These are phyloP conservation scores for Drosophila ficusphila DNA, from an alignment of 1,140 invertebrate genomes.

Conservation along the genomic window DNA sequence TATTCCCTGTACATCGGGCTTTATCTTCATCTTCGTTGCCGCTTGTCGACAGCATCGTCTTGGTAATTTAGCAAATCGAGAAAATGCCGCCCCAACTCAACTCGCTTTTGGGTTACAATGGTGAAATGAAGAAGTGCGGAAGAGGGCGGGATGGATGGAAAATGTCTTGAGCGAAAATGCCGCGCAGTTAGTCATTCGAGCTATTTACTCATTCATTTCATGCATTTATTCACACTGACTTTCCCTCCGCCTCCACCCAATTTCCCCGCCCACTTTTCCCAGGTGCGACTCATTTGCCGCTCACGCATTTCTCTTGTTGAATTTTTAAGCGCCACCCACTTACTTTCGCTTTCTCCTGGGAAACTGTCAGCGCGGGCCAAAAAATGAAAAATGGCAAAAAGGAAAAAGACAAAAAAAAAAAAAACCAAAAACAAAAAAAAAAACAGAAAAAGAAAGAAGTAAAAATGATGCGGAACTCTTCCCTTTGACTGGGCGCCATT, in stretches of 20 bases:
- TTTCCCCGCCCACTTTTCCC: slow-evolving; percentile 9
- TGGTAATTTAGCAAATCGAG: slow-evolving; percentile 43
- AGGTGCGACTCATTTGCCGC: slow-evolving; percentile 71
- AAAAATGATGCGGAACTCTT: neutral
- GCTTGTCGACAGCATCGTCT: slow-evolving; percentile 32
- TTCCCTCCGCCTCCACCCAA: neutral
- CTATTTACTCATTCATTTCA: slow-evolving; percentile 80
- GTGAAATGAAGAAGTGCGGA: neutral
- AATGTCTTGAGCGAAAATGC: slow-evolving; percentile 48
- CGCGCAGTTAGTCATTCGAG: slow-evolving; percentile 72
- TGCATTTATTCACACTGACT: slow-evolving; percentile 78
- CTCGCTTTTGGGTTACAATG: slow-evolving; percentile 24
- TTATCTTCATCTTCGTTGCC: slow-evolving; percentile 25
- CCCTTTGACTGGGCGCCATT: slow-evolving; percentile 4
- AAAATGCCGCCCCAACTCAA: slow-evolving; percentile 13
- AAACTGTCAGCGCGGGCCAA: slow-evolving; percentile 54
- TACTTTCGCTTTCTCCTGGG: slow-evolving; percentile 46
- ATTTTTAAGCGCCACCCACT: slow-evolving; percentile 67
- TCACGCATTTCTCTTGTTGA: slow-evolving; percentile 61
- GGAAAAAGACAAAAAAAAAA: neutral
- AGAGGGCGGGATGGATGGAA: neutral
- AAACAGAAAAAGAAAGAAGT: neutral
- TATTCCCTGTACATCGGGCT: slow-evolving; percentile 18
- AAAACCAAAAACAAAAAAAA: neutral
- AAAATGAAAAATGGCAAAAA: slow-evolving; percentile 60